Conservation (phyloP, 2,888 invertebrate genomes). For the Elaeidobius kamerunicus region DNA sequence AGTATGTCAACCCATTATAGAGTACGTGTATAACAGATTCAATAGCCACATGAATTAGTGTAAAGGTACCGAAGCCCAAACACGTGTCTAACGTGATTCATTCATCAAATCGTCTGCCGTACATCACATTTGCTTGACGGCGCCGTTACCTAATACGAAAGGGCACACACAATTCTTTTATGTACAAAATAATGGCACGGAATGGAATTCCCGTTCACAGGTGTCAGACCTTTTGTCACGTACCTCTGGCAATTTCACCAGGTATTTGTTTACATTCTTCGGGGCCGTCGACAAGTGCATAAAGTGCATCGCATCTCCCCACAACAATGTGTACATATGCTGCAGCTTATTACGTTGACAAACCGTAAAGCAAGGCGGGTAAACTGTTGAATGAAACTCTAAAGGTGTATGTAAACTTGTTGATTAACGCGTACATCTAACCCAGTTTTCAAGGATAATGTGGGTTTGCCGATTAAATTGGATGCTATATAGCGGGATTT, state of each 20-base stretch:
- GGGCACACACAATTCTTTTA: slow-evolving; percentile 6
- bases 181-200: slow-evolving; percentile 3
- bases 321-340: slow-evolving; percentile 20
- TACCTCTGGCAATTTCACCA: slow-evolving; percentile 20
- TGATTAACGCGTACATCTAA: slow-evolving; percentile 3
- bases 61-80: too few species aligned
- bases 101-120: neutral
- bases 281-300: slow-evolving; percentile 18
- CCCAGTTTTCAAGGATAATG: slow-evolving; percentile 4
- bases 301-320: slow-evolving; percentile 19
- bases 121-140: neutral
- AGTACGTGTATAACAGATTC: too few species aligned
- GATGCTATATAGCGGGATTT: neutral
- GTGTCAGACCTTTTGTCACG: slow-evolving; percentile 19
- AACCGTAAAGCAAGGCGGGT: slow-evolving; percentile 10
- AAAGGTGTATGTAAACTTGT: slow-evolving; percentile 19
- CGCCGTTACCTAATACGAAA: slow-evolving; percentile 1
- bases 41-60: too few species aligned
- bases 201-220: slow-evolving; percentile 12
- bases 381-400: slow-evolving; percentile 13
- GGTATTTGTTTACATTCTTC: slow-evolving; percentile 22
- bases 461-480: slow-evolving; percentile 1
- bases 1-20: too few species aligned
- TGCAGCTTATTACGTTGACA: slow-evolving; percentile 20
- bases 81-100: neutral